Evolutionary conservation across 2,888 invertebrate species (phyloP), one percentile per base, ranked within the genome.

Genomic region (Mimachlamys varia): DNA sequence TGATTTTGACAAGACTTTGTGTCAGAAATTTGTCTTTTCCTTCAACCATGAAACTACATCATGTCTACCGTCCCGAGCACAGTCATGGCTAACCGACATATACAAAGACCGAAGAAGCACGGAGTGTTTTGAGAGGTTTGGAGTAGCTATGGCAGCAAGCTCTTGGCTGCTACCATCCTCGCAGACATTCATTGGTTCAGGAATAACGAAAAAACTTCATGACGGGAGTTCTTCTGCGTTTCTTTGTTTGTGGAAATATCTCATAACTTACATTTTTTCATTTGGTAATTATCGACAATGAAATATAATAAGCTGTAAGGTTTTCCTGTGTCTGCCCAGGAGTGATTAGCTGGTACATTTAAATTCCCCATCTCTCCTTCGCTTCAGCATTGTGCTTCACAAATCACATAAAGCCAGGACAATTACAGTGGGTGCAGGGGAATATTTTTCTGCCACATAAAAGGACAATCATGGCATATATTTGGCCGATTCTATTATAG

Each of bases 1-100:
- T 44, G 38, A 37, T 89, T 89, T 58, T 89, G 89, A 89, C 89
- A 89, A 62, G 62, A 89, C 37, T 44, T 89, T 62, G 89, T 44
- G 62, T 58, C 62, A 62, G 89, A 89, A 62, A 89, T 89, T 89
- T 89, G 89, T 89, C 62, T 62, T 89, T 44, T 62, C 89, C 62
- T 33, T 62, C 58, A 62, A 62, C 62, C 89, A 44, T 89, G 89
- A 62, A 58, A 49, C 55, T 76, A 62, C 62, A 89, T n/a, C 55
- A 58, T 37, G 62, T 38, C 62, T 89, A 58, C 62, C 76, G 22
- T 62, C 44, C 37, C 62, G 19, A 89, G 44, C 44, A 38, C 62
- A 89, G 49, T 55, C 27, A 58, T 62, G 49, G 44, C 58, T 62
- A 44, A 89, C 62, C 58, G 53, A 88, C 50, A 53, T 44, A 19